Evolutionary conservation across 2,797 vertebrate species (phyloP).

Genomic region (Ctenochaetus hawaiiensis): DNA sequence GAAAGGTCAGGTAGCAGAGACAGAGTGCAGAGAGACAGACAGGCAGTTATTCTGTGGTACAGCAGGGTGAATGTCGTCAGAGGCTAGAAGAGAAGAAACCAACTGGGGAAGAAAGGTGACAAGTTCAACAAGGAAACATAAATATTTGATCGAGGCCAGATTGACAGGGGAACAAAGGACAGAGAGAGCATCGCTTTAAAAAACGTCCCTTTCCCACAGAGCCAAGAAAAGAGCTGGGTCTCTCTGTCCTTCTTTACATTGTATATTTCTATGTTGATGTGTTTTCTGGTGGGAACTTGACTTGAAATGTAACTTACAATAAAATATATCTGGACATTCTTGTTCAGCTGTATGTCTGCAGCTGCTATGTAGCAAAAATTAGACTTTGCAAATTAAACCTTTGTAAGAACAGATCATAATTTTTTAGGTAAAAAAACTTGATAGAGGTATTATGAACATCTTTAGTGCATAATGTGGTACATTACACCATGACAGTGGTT

Average conservation of each 20-base stretch:
- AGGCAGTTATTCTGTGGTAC: constrained; percentile 51
- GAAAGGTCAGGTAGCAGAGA: constrained; percentile 59
- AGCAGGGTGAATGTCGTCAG: constrained; percentile 73
- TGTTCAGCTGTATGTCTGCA: neutral
- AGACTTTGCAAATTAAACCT: neutral
- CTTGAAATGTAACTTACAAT: neutral
- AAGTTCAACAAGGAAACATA: constrained; percentile 84
- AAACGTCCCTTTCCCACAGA: constrained; percentile 73
- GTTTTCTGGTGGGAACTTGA: neutral
- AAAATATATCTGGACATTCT: neutral
- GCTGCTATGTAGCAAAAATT: neutral
- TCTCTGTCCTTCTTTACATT: constrained; percentile 9
- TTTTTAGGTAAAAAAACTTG: neutral
- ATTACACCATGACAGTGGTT: neutral
- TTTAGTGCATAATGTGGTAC: neutral
- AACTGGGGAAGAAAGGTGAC: constrained; percentile 76
- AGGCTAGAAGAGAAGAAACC: constrained; percentile 59
- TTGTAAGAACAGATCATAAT: neutral
- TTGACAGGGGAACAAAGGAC: constrained; percentile 85
- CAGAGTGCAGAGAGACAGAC: constrained; percentile 25
- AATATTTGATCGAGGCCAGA: constrained; percentile 85
- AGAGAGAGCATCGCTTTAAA: constrained; percentile 50
- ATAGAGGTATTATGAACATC: too few relatives aligned
- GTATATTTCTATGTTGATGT: neutral
- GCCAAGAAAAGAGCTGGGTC: constrained; percentile 18